Evolutionary conservation across 2,797 vertebrate genomes (phyloP).

Genomic region (Pangasius macronema): DNA sequence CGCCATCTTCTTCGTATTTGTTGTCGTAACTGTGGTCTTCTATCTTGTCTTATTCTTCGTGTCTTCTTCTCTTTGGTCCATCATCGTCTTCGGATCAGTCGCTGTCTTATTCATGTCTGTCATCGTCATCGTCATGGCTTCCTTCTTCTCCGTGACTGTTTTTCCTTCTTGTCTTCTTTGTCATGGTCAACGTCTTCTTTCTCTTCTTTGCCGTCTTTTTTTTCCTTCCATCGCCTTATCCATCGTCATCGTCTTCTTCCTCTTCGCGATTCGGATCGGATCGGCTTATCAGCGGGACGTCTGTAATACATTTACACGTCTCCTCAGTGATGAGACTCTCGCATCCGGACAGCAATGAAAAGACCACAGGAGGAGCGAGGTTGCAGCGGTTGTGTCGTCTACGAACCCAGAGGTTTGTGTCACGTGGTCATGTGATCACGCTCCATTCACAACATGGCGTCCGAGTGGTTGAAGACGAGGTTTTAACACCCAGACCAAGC

Average conservation of each 20-base stretch:
- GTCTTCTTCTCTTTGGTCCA: neutral
- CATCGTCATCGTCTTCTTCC: neutral
- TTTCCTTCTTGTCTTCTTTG: neutral
- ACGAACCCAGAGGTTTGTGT: too few species aligned
- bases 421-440: too few species aligned
- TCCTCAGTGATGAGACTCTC: too few species aligned
- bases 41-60: neutral
- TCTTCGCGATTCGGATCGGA: neutral
- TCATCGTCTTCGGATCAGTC: neutral
- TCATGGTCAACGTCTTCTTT: too few species aligned
- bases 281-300: neutral
- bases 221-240: fast-evolving
- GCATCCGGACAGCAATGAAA: neutral
- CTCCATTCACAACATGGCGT: too few species aligned
- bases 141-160: neutral
- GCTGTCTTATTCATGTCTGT: neutral
- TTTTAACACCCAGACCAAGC: too few species aligned
- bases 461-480: too few species aligned
- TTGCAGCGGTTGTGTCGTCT: neutral
- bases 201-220: neutral
- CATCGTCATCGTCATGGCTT: neutral
- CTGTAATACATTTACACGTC: neutral
- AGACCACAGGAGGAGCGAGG: neutral
- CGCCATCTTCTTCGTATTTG: neutral
- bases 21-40: neutral